Percentiles rank a stretch among this genome's conserved stretches.
Conservation (phyloP, 1,140 invertebrate species). For the Amphibalanus amphitrite region DNA sequence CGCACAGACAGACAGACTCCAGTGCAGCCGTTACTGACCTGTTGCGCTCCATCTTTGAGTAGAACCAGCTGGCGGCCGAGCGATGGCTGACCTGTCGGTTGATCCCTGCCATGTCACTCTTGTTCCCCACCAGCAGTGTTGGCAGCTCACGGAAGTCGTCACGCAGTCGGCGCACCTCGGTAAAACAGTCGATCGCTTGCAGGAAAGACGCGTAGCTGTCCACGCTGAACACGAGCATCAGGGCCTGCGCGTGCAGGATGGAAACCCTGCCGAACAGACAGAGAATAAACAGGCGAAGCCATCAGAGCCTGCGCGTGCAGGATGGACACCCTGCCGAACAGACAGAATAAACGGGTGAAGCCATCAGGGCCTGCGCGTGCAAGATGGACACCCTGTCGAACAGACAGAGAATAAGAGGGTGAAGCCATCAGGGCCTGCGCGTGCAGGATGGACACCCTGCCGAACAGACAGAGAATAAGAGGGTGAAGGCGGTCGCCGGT, state of each 20-base stretch:
- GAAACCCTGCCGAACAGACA: conserved; percentile 41
- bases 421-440: conserved; percentile 76
- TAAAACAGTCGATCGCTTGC: conserved; percentile 55
- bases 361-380: no score
- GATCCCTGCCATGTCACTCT: conserved; percentile 40
- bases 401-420: no score
- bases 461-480: conserved; percentile 23
- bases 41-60: no score
- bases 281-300: no score
- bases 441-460: conserved; percentile 65
- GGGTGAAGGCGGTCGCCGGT: no score
- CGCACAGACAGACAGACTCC: no score
- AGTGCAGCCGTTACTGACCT: no score
- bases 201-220: conserved; percentile 54
- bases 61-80: no score
- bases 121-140: conserved; percentile 70
- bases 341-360: no score
- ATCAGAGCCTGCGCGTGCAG: conserved; percentile 77
- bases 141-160: conserved; percentile 50
- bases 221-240: conserved; percentile 77
- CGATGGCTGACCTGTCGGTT: conserved; percentile 11
- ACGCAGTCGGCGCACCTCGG: conserved; percentile 33
- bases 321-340: conserved; percentile 50
- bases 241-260: conserved; percentile 75
- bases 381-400: no score